These are phyloP conservation scores for Lepisosteus osseus DNA, from an alignment of 2,113 vertebrate genomes.

Conservation along the genomic window DNA sequence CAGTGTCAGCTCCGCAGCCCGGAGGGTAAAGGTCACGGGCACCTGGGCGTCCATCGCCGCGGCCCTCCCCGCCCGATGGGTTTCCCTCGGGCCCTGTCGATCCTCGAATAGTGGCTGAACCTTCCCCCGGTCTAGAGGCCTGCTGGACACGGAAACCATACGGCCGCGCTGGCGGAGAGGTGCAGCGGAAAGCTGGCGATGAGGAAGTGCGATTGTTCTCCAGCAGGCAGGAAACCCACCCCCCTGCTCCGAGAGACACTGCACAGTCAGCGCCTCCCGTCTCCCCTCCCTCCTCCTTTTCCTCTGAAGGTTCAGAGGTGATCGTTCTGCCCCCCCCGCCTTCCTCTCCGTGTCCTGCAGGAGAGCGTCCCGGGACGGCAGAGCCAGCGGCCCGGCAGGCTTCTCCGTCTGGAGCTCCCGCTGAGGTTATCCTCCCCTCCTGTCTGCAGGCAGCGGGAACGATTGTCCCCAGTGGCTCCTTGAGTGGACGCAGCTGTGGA, in stretches of 20 bases:
- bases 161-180: background rate
- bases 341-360: background rate
- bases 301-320: background rate
- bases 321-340: no score
- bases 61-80: no score
- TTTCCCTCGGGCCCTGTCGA: no score
- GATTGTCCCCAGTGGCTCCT: background rate
- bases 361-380: background rate
- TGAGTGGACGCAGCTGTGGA: background rate
- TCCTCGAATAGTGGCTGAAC: no score
- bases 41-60: no score
- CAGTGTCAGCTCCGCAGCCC: no score
- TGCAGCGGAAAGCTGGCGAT: slow-evolving; percentile 33
- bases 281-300: slow-evolving; percentile 19
- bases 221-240: slow-evolving; percentile 34
- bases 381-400: background rate
- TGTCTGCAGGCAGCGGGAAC: background rate
- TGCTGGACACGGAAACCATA: background rate
- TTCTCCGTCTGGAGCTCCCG: no score
- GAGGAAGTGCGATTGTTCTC: slow-evolving; percentile 37
- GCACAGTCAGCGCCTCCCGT: background rate
- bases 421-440: background rate
- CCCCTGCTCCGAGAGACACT: slow-evolving; percentile 12
- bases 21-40: no score
- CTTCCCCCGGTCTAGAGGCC: no score